Evolutionary conservation across 1,140 invertebrate genomes (phyloP).

Genomic region (Triops longicaudatus): DNA sequence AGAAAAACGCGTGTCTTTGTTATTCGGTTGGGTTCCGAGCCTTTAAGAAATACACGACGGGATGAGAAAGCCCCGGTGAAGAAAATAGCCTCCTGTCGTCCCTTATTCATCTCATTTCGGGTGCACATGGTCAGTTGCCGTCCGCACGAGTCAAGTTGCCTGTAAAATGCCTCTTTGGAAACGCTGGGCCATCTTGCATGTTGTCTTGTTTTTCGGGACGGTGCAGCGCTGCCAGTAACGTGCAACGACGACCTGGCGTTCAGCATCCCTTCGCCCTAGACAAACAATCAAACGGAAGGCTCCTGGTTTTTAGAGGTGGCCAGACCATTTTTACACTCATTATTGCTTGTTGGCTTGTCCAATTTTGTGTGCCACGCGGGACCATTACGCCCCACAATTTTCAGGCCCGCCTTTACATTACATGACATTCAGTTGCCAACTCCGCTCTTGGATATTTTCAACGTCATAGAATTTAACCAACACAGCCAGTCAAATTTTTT

Average conservation of each 20-base stretch:
- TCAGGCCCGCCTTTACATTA: not conserved
- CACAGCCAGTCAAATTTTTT: not conserved
- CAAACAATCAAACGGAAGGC: not conserved
- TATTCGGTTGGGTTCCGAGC: not conserved
- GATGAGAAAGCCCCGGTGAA: not conserved
- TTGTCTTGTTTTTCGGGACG: slow-evolving; percentile 2
- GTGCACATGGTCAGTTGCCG: slow-evolving; percentile 9
- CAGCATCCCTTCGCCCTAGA: slow-evolving; percentile 13
- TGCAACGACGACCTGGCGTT: slow-evolving; percentile 10
- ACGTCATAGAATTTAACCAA: not conserved
- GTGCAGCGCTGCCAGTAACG: slow-evolving; percentile 1
- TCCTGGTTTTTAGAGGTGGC: not conserved
- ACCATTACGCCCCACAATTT: not conserved
- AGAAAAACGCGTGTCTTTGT: slow-evolving; percentile 7
- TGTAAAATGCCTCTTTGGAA: not conserved
- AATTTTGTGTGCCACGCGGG: not conserved
- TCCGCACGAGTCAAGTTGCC: slow-evolving; percentile 13
- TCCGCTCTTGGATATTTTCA: not conserved
- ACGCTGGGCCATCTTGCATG: not conserved
- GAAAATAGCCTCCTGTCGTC: not conserved
- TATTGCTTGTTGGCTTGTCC: not conserved
- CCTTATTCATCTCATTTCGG: not conserved
- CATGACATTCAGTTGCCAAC: not conserved
- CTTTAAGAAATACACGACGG: not conserved
- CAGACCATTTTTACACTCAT: slow-evolving; percentile 15